A percentile compares a stretch with the other conserved stretches of the same genome.
Evolutionary conservation across 2,888 invertebrate genomes (phyloP).

Genomic region (Venusia cambrica): DNA sequence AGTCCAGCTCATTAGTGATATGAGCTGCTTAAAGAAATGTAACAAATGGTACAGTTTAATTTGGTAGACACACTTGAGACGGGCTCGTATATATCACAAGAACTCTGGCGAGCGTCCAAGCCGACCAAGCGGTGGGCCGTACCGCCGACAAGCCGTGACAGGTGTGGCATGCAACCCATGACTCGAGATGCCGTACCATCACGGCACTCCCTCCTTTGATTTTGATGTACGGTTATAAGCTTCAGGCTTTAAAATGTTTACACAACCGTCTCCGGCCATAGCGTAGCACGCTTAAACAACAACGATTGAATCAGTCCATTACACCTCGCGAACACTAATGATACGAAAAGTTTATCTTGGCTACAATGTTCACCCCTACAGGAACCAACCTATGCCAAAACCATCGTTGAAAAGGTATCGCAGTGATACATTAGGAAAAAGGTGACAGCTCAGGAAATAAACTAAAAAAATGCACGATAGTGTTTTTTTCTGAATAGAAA

Average conservation of each 20-base stretch:
- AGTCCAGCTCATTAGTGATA: conserved; percentile 61
- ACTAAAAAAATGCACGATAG: conserved; percentile 63
- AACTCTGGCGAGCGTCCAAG: conserved; percentile 72
- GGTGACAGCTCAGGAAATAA: conserved; percentile 57
- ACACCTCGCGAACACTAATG: conserved; percentile 29
- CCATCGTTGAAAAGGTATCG: conserved; percentile 55
- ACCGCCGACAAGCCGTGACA: conserved; percentile 71
- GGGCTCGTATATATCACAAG: conserved; percentile 70
- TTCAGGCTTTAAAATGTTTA: conserved; percentile 38
- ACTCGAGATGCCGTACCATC: conserved; percentile 58
- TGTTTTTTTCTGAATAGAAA: conserved; percentile 66
- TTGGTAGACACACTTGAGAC: conserved; percentile 77
- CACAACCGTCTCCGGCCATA: conserved; percentile 35
- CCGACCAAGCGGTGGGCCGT: conserved; percentile 73
- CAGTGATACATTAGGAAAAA: conserved; percentile 57
- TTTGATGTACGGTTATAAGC: conserved; percentile 42
- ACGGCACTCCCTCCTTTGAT: conserved; percentile 54
- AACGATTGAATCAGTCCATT: conserved; percentile 31
- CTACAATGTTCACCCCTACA: conserved; percentile 38
- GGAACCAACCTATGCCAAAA: conserved; percentile 57
- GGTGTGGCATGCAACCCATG: conserved; percentile 78
- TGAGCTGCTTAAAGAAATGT: conserved; percentile 69
- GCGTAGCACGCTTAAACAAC: conserved; percentile 29
- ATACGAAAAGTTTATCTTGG: conserved; percentile 45
- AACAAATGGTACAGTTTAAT: conserved; percentile 78